phyloP scores from a whole-genome alignment of 2,113 vertebrate genomes.

The Spermophilus dauricus region DNA sequence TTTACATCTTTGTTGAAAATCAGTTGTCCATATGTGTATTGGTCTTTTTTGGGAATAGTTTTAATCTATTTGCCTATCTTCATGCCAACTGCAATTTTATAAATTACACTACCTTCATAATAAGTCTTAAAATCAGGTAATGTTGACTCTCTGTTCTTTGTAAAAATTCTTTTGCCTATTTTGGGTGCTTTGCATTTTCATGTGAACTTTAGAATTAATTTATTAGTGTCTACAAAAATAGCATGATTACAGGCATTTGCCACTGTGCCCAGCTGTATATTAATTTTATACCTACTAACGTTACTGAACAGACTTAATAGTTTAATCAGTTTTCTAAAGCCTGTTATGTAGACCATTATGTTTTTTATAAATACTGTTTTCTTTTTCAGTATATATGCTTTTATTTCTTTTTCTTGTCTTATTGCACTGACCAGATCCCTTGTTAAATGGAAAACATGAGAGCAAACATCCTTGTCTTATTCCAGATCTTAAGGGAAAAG shows the following conservation, averaged over 20 bases:
- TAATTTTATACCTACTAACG: background rate
- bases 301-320: background rate
- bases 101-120: background rate
- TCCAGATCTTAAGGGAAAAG: conserved; percentile 10
- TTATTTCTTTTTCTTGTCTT: background rate
- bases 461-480: background rate
- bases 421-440: background rate
- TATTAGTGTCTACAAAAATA: background rate
- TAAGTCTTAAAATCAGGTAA: conserved; percentile 9
- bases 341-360: background rate
- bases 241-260: background rate
- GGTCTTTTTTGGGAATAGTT: background rate
- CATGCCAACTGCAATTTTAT: background rate
- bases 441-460: conserved; percentile 28
- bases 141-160: conserved; percentile 32
- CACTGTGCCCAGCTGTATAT: too few relatives aligned
- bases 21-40: background rate
- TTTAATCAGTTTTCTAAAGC: background rate
- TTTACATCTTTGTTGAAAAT: conserved; percentile 15
- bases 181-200: conserved; percentile 32
- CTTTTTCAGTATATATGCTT: background rate
- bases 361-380: background rate
- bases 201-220: conserved; percentile 23
- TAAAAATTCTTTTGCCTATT: background rate
- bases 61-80: background rate